Base-by-base conservation (phyloP, 2,113 vertebrate genomes). In the Siniperca knerii region DNA sequence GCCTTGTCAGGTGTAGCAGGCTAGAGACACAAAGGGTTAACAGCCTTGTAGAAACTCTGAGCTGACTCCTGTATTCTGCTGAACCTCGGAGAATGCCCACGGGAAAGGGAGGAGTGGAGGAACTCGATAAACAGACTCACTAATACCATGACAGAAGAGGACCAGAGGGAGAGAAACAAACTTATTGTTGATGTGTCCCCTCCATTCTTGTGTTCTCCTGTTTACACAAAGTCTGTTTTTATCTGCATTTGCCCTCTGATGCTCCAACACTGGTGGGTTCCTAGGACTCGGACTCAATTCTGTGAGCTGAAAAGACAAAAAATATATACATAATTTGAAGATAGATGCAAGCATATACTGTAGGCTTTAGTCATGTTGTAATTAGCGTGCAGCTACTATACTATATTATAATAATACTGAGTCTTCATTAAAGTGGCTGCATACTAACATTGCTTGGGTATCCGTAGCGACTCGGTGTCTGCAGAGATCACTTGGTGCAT, bases 391-490 rank as follows among this genome's bases (percentile, higher is more conserved):
- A 37, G 71, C 20, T 71, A 50, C 23, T 29, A 29, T 29, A 29
- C 29, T 29, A 2, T 29, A 44, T 58, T 46, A 57, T 50, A 8
- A 55, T 21, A 66, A 71, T 25, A 37, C 6, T 23, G 50, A 37
- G 18, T 77, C 13, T 33, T 52, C 4, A 20, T n/a, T 77, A 15
- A 65, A 82, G 44, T 6, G 76, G 70, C 54, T 35, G 13, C 68
- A 65, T 60, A 97, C 98, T 98, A 50, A 99, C 98, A 98, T 94
- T 99, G 98, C 95, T 98, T 99, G 93, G 98, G 98, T 97, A 99
- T 98, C 95, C 97, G 95, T 55, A 99, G 97, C 8, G 98, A 87
- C 92, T 99, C 98, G 0, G 92, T 94, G 93, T 99, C 98, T 9
- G 95, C 95, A 0, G 95, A 96, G 95, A 98, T 97, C 83, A 99